phyloP scores from a whole-genome alignment of 2,888 invertebrate species.

The Melikaiella ostensackeni region DNA sequence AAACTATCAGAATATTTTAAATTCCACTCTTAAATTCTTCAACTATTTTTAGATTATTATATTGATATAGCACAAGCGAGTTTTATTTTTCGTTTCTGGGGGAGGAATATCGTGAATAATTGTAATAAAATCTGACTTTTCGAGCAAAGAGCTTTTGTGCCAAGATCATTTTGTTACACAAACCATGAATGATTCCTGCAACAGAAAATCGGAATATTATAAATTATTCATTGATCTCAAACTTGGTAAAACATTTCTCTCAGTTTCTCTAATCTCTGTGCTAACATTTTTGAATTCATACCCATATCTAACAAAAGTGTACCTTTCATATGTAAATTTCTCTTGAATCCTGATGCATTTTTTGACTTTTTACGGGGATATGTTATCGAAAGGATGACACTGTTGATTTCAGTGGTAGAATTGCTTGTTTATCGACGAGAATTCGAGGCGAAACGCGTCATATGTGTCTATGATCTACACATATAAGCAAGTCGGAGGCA shows the following conservation, averaged over 20 bases:
- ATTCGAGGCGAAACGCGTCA: slow-evolving; percentile 19
- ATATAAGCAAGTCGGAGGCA: slow-evolving; percentile 56
- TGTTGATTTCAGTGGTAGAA: slow-evolving; percentile 17
- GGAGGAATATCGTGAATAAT: background rate
- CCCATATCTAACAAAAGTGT: background rate
- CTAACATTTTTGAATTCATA: background rate
- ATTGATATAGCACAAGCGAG: background rate
- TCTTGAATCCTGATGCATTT: background rate
- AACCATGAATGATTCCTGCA: background rate
- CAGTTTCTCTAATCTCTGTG: background rate
- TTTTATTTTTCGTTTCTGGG: too few species aligned
- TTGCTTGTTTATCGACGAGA: slow-evolving; percentile 11
- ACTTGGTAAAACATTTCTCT: background rate
- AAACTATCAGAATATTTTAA: too few species aligned
- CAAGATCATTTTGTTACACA: too few species aligned
- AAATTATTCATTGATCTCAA: background rate
- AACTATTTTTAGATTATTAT: background rate
- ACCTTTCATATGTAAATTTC: background rate
- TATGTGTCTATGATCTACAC: slow-evolving; percentile 10
- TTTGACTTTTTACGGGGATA: background rate
- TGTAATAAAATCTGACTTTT: too few species aligned
- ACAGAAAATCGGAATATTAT: background rate
- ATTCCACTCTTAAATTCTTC: too few species aligned
- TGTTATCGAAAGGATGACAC: background rate
- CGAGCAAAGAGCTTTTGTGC: background rate